These are phyloP conservation scores for Pseudochromis fuscus DNA, from an alignment of 2,797 vertebrate species.

Conservation along the genomic window DNA sequence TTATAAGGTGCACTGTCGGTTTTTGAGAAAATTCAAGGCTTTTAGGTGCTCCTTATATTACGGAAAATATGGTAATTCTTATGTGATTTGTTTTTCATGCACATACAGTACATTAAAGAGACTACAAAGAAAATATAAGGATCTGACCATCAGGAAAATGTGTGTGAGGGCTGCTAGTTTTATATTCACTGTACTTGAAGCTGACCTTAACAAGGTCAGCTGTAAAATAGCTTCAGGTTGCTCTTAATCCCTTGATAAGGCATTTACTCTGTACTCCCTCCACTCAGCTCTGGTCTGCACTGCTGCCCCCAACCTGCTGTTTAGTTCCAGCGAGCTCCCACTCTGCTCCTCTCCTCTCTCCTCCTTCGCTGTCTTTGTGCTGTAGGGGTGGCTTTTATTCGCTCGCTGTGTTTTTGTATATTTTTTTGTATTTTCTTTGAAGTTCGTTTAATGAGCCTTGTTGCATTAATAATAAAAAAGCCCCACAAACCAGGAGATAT, in stretches of 20 bases:
- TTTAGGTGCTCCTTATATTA: too few relatives aligned
- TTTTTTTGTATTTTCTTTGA: constrained; percentile 2
- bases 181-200: background rate
- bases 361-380: background rate
- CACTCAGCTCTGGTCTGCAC: too few relatives aligned
- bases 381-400: background rate
- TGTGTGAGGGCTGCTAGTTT: background rate
- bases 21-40: too few relatives aligned
- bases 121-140: constrained; percentile 1
- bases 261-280: background rate
- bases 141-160: background rate
- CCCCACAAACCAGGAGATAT: background rate
- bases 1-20: too few relatives aligned
- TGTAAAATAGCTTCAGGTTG: constrained; percentile 2
- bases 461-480: constrained; percentile 1
- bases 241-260: background rate
- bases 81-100: background rate
- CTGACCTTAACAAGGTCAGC: background rate
- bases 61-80: too few relatives aligned
- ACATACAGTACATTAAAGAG: background rate
- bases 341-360: background rate
- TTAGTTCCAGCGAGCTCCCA: background rate
- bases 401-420: background rate
- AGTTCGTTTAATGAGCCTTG: constrained; percentile 1
- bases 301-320: too few relatives aligned